Evolutionary conservation across 2,888 invertebrate genomes (phyloP).

Genomic region (Amphipyra tragopoginis): DNA sequence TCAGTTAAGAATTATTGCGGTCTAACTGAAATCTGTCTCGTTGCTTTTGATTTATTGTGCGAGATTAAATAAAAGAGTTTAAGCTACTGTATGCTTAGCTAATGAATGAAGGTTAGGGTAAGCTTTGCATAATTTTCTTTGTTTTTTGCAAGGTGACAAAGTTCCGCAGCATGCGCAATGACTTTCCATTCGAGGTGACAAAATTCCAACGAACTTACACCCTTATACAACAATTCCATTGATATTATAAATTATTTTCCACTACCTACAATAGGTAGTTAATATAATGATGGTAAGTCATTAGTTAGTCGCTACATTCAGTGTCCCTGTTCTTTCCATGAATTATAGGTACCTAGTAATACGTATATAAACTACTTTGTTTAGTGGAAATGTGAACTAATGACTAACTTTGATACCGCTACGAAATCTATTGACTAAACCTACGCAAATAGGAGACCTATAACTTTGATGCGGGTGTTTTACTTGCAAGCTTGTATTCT

Average conservation of each 20-base stretch:
- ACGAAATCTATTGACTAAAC: constrained; percentile 32
- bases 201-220: no score
- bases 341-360: not conserved
- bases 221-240: no score
- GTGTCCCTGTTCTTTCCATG: not conserved
- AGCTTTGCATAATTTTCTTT: constrained; percentile 42
- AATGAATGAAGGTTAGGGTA: constrained; percentile 23
- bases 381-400: constrained; percentile 17
- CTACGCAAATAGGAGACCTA: constrained; percentile 22
- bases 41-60: constrained; percentile 10
- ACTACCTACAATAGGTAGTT: no score
- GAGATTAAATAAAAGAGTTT: constrained; percentile 8
- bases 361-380: constrained; percentile 27
- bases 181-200: no score
- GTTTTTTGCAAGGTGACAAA: constrained; percentile 18
- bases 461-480: constrained; percentile 44
- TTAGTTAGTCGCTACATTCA: no score
- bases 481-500: constrained; percentile 15
- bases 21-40: constrained; percentile 5
- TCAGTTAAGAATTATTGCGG: constrained; percentile 32
- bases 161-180: constrained; percentile 3
- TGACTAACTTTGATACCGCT: constrained; percentile 15
- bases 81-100: constrained; percentile 8
- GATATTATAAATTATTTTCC: no score
- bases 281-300: no score